phyloP scores from a whole-genome alignment of 2,888 invertebrate species.

The Hipparchia semele region DNA sequence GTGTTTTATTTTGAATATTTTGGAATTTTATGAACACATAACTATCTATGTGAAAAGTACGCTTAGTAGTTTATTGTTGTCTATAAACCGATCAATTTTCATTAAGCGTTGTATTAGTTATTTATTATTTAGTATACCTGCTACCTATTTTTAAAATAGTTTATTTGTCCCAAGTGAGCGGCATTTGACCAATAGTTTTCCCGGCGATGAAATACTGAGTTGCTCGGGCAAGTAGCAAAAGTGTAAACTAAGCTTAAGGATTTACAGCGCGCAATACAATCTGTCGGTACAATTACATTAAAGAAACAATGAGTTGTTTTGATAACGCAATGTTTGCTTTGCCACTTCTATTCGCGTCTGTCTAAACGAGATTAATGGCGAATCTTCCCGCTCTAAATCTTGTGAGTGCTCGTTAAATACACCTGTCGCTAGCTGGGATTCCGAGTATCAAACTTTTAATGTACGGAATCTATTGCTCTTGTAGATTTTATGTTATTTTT shows the following conservation, averaged over 20 bases:
- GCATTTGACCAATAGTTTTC: no score
- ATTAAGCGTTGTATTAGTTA: no score
- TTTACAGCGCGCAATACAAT: conserved; percentile 20
- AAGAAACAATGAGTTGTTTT: conserved; percentile 49
- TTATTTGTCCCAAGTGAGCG: no score
- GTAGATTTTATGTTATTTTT: conserved; percentile 10
- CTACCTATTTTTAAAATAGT: no score
- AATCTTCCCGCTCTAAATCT: conserved; percentile 76
- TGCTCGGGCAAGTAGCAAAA: neutral
- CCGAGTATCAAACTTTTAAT: conserved; percentile 68
- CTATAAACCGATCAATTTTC: no score
- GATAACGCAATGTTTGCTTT: conserved; percentile 66
- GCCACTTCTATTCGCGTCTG: conserved; percentile 67
- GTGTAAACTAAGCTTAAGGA: conserved; percentile 1
- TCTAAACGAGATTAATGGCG: conserved; percentile 77
- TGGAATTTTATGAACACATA: no score
- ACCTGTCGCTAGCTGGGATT: conserved; percentile 75
- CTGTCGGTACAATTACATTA: conserved; percentile 32
- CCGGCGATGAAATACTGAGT: no score
- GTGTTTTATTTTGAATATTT: no score
- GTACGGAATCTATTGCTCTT: conserved; percentile 48
- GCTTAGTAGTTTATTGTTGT: no score
- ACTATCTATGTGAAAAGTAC: no score
- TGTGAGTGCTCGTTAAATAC: conserved; percentile 74
- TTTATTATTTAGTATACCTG: no score